Percentiles rank a stretch among this genome's conserved stretches.
These are phyloP conservation scores for Euphydryas editha DNA, from an alignment of 2,888 invertebrate genomes.

Conservation along the genomic window DNA sequence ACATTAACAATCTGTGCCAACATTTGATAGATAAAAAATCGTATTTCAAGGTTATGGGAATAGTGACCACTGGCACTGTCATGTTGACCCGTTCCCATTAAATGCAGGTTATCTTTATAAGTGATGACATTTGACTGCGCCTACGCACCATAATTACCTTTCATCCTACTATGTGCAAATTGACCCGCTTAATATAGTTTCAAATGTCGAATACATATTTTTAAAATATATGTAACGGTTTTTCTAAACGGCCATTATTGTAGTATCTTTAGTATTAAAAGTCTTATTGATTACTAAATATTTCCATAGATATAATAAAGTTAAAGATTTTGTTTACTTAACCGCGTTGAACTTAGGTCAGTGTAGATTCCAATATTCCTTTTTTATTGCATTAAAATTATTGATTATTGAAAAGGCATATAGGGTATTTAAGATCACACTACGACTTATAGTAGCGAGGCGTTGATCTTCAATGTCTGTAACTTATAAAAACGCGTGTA, in stretches of 20 bases:
- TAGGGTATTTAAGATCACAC: too few relatives aligned
- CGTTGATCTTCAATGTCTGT: too few relatives aligned
- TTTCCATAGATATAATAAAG: too few relatives aligned
- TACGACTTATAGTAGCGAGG: too few relatives aligned
- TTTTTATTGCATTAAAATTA: too few relatives aligned
- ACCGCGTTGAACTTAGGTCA: too few relatives aligned
- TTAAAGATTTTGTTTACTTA: too few relatives aligned
- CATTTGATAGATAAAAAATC: background rate
- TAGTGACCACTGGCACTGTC: slow-evolving; percentile 16
- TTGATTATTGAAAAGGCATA: too few relatives aligned
- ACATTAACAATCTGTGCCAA: background rate
- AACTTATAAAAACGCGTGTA: too few relatives aligned
- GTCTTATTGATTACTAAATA: too few relatives aligned
- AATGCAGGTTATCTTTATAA: slow-evolving; percentile 29
- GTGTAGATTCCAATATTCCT: too few relatives aligned
- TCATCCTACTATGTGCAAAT: slow-evolving; percentile 2
- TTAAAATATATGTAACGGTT: background rate
- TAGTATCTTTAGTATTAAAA: too few relatives aligned
- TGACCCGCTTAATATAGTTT: background rate
- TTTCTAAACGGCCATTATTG: background rate
- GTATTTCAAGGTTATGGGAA: slow-evolving; percentile 18
- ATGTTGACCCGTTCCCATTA: slow-evolving; percentile 23
- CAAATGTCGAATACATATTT: background rate
- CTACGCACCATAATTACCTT: slow-evolving; percentile 16
- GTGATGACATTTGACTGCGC: slow-evolving; percentile 21